phyloP scores from a whole-genome alignment of 2,888 invertebrate species.

The Agonopterix alstromeriana region DNA sequence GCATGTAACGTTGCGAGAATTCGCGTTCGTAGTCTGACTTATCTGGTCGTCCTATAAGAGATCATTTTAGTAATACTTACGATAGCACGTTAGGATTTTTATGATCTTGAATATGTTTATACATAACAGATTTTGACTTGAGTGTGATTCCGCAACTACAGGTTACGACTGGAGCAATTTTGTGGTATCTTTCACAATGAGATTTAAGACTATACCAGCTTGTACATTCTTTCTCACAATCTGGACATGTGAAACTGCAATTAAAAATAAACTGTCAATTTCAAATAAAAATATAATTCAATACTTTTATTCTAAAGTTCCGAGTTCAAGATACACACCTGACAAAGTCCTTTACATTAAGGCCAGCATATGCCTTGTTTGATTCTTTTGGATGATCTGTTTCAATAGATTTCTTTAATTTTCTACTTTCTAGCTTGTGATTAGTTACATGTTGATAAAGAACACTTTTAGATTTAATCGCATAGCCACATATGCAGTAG shows the following conservation, averaged over 20 bases:
- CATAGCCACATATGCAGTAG: conserved; percentile 55
- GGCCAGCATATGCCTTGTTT: conserved; percentile 17
- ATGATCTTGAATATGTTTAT: conserved; percentile 72
- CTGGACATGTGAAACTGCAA: conserved; percentile 59
- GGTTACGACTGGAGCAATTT: conserved; percentile 50
- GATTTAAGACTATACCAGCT: conserved; percentile 68
- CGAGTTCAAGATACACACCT: conserved; percentile 34
- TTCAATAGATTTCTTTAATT: conserved; percentile 26
- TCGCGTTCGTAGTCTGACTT: too few relatives aligned
- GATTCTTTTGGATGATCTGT: background rate
- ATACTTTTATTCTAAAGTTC: background rate
- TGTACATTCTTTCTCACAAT: conserved; percentile 54
- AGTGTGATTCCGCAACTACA: conserved; percentile 67
- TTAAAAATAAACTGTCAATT: conserved; percentile 3
- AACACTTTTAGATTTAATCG: conserved; percentile 53
- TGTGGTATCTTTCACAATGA: conserved; percentile 52
- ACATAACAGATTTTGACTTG: conserved; percentile 69
- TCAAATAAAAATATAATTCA: background rate
- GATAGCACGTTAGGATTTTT: conserved; percentile 64
- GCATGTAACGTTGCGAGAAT: too few relatives aligned
- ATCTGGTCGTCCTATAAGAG: too few relatives aligned
- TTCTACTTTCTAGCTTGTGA: conserved; percentile 49
- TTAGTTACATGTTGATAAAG: conserved; percentile 62
- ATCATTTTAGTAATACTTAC: conserved; percentile 37
- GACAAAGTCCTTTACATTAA: conserved; percentile 57